phyloP scores from a whole-genome alignment of 2,113 vertebrate species.

The Seriola dumerili region DNA sequence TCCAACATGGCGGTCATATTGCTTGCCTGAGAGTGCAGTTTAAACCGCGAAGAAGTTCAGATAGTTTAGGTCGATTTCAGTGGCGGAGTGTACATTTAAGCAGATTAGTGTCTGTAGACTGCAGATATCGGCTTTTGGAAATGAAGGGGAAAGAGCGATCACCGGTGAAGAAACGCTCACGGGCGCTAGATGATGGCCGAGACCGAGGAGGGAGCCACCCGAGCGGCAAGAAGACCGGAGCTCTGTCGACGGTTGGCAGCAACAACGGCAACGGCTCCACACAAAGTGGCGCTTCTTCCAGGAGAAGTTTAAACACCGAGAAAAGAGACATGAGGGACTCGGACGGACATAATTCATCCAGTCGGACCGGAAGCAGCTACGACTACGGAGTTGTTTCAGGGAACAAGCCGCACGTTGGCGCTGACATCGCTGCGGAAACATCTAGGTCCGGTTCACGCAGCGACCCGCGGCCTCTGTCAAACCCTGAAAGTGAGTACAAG shows the following conservation, averaged over 20 bases:
- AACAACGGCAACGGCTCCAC: constrained; percentile 83
- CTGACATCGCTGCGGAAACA: constrained; percentile 70
- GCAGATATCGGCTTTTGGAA: constrained; percentile 16
- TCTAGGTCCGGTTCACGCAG: constrained; percentile 79
- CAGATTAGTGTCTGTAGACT: background rate
- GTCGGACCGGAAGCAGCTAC: constrained; percentile 83
- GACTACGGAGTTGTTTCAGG: constrained; percentile 71
- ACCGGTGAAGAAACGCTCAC: constrained; percentile 93
- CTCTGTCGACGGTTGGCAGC: constrained; percentile 68
- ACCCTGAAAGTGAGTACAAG: constrained; percentile 91
- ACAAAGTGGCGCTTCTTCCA: constrained; percentile 77
- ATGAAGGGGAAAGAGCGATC: constrained; percentile 98
- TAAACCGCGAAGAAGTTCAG: constrained; percentile 37
- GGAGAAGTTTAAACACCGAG: constrained; percentile 86
- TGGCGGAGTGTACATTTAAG: background rate
- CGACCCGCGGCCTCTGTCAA: constrained; percentile 74
- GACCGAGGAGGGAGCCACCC: constrained; percentile 87
- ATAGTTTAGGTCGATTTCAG: background rate
- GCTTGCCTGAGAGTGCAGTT: constrained; percentile 34
- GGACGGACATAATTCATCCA: constrained; percentile 84
- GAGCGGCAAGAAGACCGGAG: constrained; percentile 87
- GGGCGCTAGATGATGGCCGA: constrained; percentile 88
- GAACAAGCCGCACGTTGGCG: constrained; percentile 64
- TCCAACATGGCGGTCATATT: constrained; percentile 74
- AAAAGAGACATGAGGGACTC: constrained; percentile 88